Percentiles rank a stretch among this genome's conserved stretches.
These are phyloP conservation scores for Electrophaes corylata DNA, from an alignment of 2,888 invertebrate species.

Conservation along the genomic window DNA sequence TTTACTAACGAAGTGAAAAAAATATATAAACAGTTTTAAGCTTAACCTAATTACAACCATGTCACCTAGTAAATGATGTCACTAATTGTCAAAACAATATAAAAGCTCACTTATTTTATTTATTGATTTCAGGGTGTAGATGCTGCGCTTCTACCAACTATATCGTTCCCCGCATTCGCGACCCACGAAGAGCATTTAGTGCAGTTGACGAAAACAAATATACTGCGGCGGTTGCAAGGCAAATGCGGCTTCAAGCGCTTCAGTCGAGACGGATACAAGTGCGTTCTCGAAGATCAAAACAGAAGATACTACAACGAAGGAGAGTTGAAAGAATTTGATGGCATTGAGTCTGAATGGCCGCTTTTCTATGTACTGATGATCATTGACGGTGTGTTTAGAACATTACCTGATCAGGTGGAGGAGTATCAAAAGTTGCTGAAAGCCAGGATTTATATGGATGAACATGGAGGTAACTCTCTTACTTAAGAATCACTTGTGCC, in stretches of 20 bases:
- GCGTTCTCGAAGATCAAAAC: slow-evolving; percentile 92
- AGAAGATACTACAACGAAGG: slow-evolving; percentile 93
- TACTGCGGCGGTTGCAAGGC: slow-evolving; percentile 92
- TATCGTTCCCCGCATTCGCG: slow-evolving; percentile 99
- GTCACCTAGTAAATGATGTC: no score
- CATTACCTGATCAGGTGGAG: slow-evolving; percentile 94
- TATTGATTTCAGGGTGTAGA: slow-evolving; percentile 91
- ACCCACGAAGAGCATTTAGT: slow-evolving; percentile 97
- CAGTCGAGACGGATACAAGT: slow-evolving; percentile 96
- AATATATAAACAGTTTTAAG: no score
- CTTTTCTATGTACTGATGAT: slow-evolving; percentile 97
- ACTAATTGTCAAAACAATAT: no score
- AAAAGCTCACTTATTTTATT: neutral
- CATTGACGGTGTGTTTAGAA: slow-evolving; percentile 96
- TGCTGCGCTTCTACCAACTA: slow-evolving; percentile 94
- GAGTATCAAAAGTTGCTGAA: slow-evolving; percentile 95
- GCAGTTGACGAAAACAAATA: slow-evolving; percentile 93
- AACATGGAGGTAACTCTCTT: slow-evolving; percentile 87
- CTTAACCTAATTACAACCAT: no score
- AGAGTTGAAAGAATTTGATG: slow-evolving; percentile 97
- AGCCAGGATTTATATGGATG: slow-evolving; percentile 91
- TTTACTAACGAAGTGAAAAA: no score
- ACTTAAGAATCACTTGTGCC: no score
- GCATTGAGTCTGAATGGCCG: slow-evolving; percentile 99
- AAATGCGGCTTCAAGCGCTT: slow-evolving; percentile 97